phyloP scores from a whole-genome alignment of 2,797 vertebrate species.

The Bryconaethiops microstoma region DNA sequence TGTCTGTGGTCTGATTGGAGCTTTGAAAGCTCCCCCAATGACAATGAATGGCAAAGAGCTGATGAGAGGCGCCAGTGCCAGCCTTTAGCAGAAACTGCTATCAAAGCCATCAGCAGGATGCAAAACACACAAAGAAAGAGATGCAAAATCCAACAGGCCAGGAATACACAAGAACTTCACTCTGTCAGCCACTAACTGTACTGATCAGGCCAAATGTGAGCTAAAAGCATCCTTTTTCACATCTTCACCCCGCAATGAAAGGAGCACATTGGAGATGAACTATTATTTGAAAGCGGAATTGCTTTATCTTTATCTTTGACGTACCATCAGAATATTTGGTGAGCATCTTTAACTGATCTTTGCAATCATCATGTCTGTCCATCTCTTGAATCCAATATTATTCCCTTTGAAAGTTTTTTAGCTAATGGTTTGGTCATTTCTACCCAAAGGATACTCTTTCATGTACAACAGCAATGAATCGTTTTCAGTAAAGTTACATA shows the following conservation, averaged over 20 bases:
- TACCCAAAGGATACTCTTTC: too few relatives aligned
- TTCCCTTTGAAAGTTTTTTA: too few relatives aligned
- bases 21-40: constrained; percentile 58
- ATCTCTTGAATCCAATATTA: too few relatives aligned
- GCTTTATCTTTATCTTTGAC: not conserved
- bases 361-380: too few relatives aligned
- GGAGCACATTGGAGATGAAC: not conserved
- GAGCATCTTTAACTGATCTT: not conserved
- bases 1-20: constrained; percentile 67
- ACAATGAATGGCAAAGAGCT: constrained; percentile 46
- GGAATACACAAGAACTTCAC: not conserved
- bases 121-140: constrained; percentile 44
- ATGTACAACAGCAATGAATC: too few relatives aligned
- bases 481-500: too few relatives aligned
- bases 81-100: constrained; percentile 37
- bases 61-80: constrained; percentile 45
- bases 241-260: not conserved
- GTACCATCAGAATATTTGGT: not conserved
- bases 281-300: not conserved
- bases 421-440: too few relatives aligned
- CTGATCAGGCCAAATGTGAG: not conserved
- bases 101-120: constrained; percentile 53
- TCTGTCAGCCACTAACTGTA: constrained; percentile 14
- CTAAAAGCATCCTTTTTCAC: not conserved
- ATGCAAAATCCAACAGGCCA: constrained; percentile 39